Evolutionary conservation across 2,113 vertebrate genomes (phyloP).

Genomic region (Elgaria multicarinata): DNA sequence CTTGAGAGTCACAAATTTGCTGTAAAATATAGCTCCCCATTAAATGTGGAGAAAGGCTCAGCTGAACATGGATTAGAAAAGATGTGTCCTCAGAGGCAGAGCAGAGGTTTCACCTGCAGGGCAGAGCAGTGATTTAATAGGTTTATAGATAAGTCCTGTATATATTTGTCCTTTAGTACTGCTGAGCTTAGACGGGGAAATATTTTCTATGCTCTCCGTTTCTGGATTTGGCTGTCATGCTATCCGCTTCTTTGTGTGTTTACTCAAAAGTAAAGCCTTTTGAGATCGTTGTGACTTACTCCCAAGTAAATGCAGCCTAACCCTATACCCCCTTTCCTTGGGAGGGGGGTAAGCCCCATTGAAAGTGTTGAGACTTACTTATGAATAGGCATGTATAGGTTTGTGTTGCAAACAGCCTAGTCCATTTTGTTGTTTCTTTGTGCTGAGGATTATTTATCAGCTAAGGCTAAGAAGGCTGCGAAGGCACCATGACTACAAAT

Average conservation of each 20-base stretch:
- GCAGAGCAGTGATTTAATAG: background rate
- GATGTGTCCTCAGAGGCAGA: constrained; percentile 4
- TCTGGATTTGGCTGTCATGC: background rate
- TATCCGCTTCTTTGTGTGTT: background rate
- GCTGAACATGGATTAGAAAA: background rate
- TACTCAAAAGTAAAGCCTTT: background rate
- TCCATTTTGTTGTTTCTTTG: background rate
- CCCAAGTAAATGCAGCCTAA: background rate
- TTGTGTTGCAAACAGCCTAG: background rate
- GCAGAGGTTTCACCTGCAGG: constrained; percentile 9
- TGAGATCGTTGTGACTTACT: background rate
- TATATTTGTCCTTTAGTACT: background rate
- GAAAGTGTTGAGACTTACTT: background rate
- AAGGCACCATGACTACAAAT: background rate
- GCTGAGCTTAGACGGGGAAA: background rate
- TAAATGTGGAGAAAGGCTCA: background rate
- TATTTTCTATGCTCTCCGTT: background rate
- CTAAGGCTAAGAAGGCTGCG: background rate
- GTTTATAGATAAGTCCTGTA: constrained; percentile 13
- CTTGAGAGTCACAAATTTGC: constrained; percentile 1
- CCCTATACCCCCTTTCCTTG: background rate
- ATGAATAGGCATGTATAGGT: background rate
- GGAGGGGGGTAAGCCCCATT: background rate
- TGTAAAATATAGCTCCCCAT: constrained; percentile 13
- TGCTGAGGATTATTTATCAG: background rate